These are phyloP conservation scores for Sycobia sp. DNA, from an alignment of 1,140 invertebrate species.

Conservation along the genomic window DNA sequence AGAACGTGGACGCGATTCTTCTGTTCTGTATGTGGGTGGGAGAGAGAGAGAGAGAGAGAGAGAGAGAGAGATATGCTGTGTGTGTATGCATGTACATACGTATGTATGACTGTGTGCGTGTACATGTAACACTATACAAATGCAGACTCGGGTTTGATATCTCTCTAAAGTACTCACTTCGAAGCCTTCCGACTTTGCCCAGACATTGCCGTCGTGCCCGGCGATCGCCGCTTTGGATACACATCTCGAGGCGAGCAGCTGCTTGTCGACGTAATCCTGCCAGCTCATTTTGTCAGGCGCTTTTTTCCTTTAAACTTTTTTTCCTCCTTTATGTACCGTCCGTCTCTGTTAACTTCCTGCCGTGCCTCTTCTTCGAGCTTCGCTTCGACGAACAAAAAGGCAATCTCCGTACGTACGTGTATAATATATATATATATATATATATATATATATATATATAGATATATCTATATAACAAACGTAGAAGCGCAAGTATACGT, in stretches of 20 bases:
- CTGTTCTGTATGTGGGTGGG: no score
- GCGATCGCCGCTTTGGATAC: conserved; percentile 92
- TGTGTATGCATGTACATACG: not conserved
- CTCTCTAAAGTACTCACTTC: conserved; percentile 84
- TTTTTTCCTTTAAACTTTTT: not conserved
- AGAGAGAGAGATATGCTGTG: no score
- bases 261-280: conserved; percentile 98
- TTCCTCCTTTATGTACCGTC: not conserved
- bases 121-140: no score
- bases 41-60: no score
- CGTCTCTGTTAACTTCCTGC: not conserved
- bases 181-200: conserved; percentile 91
- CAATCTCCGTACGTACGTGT: not conserved
- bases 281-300: conserved; percentile 79
- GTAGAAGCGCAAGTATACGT: no score
- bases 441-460: no score
- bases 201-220: conserved; percentile 92
- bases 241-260: conserved; percentile 90
- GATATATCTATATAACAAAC: no score
- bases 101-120: no score
- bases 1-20: not conserved
- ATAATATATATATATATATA: no score
- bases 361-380: not conserved
- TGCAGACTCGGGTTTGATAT: no score
- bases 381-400: conserved; percentile 6